Evolutionary conservation across 1,140 invertebrate genomes (phyloP).

Genomic region (Leucophenga varia): DNA sequence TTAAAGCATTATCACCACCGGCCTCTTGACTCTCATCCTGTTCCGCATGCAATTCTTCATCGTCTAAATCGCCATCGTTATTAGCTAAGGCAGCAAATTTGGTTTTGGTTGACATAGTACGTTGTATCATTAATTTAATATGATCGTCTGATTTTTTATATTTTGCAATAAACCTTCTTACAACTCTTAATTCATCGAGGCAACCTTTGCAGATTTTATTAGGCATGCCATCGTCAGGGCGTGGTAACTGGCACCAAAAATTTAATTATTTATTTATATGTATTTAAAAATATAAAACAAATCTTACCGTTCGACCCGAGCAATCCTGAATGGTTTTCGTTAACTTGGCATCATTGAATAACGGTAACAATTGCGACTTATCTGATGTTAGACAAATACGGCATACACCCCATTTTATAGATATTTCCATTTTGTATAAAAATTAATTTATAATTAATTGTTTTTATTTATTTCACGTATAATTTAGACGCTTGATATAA

Average conservation of each 20-base stretch:
- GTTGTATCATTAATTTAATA: conserved; percentile 24
- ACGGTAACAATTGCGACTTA: conserved; percentile 7
- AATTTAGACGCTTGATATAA: no score
- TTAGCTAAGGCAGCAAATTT: not conserved
- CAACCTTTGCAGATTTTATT: conserved; percentile 39
- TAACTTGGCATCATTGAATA: conserved; percentile 18
- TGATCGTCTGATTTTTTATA: conserved; percentile 30
- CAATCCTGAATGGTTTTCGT: conserved; percentile 24
- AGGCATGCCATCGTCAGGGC: conserved; percentile 32
- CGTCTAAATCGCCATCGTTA: not conserved
- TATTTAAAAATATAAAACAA: not conserved
- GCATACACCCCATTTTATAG: conserved; percentile 45
- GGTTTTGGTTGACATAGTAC: conserved; percentile 28
- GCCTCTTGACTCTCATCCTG: not conserved
- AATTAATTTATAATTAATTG: no score
- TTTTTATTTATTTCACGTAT: no score
- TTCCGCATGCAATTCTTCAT: not conserved
- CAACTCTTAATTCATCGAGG: conserved; percentile 17
- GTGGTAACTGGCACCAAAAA: conserved; percentile 19
- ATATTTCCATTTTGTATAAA: conserved; percentile 49
- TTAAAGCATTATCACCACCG: conserved; percentile 1
- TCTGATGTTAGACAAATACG: conserved; percentile 28
- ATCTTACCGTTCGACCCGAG: conserved; percentile 23
- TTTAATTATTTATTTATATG: not conserved
- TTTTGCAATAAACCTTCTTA: conserved; percentile 23